Evolutionary conservation across 1,140 invertebrate species (phyloP), one percentile per base, ranked within the genome.

Genomic region (Venturia canescens): DNA sequence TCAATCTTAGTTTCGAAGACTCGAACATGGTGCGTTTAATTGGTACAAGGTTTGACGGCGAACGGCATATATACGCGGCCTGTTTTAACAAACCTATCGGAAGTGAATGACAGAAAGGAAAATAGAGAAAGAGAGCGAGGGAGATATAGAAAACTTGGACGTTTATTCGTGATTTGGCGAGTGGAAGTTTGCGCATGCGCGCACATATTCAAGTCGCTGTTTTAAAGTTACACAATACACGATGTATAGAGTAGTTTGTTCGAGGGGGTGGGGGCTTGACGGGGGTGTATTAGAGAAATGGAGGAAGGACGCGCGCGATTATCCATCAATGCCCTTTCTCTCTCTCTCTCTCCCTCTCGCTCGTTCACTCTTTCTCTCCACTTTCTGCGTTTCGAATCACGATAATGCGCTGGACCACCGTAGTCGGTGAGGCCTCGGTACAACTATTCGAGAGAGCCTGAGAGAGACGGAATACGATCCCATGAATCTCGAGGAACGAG

Each of bases 361-460:
- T 53, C 50, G 4, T 23, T 63, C 50, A 26, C 26, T 60, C 72
- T 31, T 26, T 29, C 34, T 23, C 53, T 2, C 29, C 50, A 53
- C 29, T 69, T n/a, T 69, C 29, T 31, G 66, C 76, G 63, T 67
- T 78, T 70, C 60, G 76, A 78, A 78, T 70, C 76, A 67, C 63
- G 76, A 78, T 70, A 70, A 78, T 70, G 60, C 76, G 44, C 60
- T 48, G 76, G 66, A 78, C 66, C 76, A 67, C 76, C 76, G 76
- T 78, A 67, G 76, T 78, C 63, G 76, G 76, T 50, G 66, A 67
- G 76, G 34, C 48, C 66, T 16, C 29, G 66, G 29, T 27, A 63
- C 60, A 63, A 63, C 66, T 69, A 31, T 69, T 69, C 66, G 27
- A 29, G 29, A 69, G 27, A 31, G 66, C 18, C 3, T n/a, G 29